Percentiles rank a stretch among this genome's conserved stretches.
Evolutionary conservation across 2,113 vertebrate species (phyloP).

Genomic region (Lepus timidus): DNA sequence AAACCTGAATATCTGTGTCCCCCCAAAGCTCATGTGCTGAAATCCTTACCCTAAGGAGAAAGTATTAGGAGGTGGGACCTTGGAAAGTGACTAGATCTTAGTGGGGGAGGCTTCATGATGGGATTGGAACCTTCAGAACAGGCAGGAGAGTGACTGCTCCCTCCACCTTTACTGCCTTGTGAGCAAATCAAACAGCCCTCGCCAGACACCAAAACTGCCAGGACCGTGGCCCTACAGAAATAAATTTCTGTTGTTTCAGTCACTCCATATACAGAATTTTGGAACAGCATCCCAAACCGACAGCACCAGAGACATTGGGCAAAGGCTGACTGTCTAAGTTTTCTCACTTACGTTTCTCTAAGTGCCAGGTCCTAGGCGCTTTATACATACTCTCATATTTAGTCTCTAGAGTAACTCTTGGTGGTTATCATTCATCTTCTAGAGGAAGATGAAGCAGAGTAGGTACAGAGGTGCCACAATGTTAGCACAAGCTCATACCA

Average conservation of each 20-base stretch:
- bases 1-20: not conserved
- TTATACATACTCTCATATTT: fast-evolving
- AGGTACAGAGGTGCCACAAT: fast-evolving
- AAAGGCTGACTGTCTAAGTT: fast-evolving
- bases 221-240: not conserved
- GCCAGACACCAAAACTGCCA: too few species aligned
- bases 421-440: not conserved
- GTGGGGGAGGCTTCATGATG: too few species aligned
- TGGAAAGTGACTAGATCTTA: not conserved
- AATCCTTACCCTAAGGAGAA: not conserved
- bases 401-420: too few species aligned
- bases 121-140: not conserved
- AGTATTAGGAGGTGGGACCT: too few species aligned
- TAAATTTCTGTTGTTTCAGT: not conserved
- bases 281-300: too few species aligned
- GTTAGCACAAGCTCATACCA: fast-evolving
- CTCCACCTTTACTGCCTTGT: not conserved
- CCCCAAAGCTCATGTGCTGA: not conserved
- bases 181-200: not conserved
- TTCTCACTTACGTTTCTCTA: not conserved
- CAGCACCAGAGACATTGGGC: fast-evolving
- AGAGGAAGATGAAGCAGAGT: not conserved
- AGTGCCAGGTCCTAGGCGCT: not conserved
- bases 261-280: not conserved
- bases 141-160: too few species aligned